Base-by-base conservation (phyloP, 2,797 vertebrate genomes). In the Cirrhinus mrigala region DNA sequence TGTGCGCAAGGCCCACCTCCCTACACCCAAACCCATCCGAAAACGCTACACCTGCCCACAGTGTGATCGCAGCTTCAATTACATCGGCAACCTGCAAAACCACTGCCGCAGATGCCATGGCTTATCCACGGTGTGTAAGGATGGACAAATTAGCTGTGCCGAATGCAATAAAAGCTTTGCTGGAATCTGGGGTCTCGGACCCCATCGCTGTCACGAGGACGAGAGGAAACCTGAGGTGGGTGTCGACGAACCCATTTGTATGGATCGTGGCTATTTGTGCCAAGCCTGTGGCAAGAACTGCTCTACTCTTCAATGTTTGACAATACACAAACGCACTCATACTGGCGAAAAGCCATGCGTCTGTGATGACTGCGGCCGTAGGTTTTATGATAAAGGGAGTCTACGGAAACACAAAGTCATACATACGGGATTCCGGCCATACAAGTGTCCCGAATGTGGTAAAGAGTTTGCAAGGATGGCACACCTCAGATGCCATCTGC, bases 1-100 rank as follows among this genome's bases (percentile, higher is more conserved):
- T 4, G 29, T 92, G 12, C 91, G 88, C 6, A 92, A 94, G 56
- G 88, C 70, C 74, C 95, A 95, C 89, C 93, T 94, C 1, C 85
- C 90, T 11, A 24, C 56, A 2, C 88, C 93, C 0, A 88, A 93
- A 22, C 94, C 95, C 3, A 89, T 92, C 22, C 93, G 93, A 69
- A 92, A 95, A 81, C 95, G 93, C 40, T 92, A 94, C 86, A 93
- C 95, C 2, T 95, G 95, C 62, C 95, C 95, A 0, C 94, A 93
- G 33, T 96, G 94, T 29, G 93, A 94, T 9, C 94, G 94, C 84
- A 94, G 94, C 92, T 96, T 96, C 85, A 93, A 95, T 90, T 96
- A 95, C 92, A 89, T 95, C 27, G 94, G 93, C 86, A 95, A 94
- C 62, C 89, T 96, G 79, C 94, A 95, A 90, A 96, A 95, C 64